Evolutionary conservation across 2,113 vertebrate species (phyloP).

Genomic region (Zeus faber): DNA sequence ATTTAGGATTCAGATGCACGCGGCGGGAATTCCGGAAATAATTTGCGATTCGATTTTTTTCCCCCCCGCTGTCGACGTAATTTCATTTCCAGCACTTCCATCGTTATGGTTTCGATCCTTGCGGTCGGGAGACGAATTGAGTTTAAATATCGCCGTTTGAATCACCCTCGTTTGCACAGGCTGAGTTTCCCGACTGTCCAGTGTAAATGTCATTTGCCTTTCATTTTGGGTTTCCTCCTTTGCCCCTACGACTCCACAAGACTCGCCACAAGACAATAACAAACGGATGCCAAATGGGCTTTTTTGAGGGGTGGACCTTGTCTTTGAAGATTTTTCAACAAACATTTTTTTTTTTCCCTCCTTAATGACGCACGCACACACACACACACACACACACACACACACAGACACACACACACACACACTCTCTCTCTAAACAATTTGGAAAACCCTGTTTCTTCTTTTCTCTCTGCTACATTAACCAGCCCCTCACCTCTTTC

Average conservation of each 20-base stretch:
- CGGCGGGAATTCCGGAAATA: slow-evolving; percentile 14
- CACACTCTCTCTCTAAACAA: slow-evolving; percentile 1
- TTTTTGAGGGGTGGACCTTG: slow-evolving; percentile 2
- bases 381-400: slow-evolving; percentile 20
- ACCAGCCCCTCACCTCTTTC: slow-evolving; percentile 38
- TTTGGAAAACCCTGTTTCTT: slow-evolving; percentile 30
- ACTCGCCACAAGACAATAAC: slow-evolving; percentile 43
- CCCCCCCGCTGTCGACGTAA: too few relatives aligned
- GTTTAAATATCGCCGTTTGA: slow-evolving; percentile 10
- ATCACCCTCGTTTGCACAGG: slow-evolving; percentile 21
- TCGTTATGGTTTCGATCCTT: slow-evolving; percentile 11
- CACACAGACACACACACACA: neutral
- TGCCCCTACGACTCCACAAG: slow-evolving; percentile 30
- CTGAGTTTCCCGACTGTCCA: slow-evolving; percentile 23
- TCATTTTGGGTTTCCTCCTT: slow-evolving; percentile 28
- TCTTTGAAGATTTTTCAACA: slow-evolving; percentile 59
- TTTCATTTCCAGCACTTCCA: slow-evolving; percentile 17
- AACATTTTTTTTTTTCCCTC: slow-evolving; percentile 47
- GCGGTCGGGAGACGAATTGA: slow-evolving; percentile 6
- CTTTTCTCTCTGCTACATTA: slow-evolving; percentile 41
- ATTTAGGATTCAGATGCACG: neutral
- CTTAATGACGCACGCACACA: slow-evolving; percentile 35
- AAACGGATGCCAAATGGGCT: slow-evolving; percentile 45
- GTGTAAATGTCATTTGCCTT: slow-evolving; percentile 30
- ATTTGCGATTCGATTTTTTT: too few relatives aligned